phyloP scores from a whole-genome alignment of 2,113 vertebrate species.

The Sterna hirundo region DNA sequence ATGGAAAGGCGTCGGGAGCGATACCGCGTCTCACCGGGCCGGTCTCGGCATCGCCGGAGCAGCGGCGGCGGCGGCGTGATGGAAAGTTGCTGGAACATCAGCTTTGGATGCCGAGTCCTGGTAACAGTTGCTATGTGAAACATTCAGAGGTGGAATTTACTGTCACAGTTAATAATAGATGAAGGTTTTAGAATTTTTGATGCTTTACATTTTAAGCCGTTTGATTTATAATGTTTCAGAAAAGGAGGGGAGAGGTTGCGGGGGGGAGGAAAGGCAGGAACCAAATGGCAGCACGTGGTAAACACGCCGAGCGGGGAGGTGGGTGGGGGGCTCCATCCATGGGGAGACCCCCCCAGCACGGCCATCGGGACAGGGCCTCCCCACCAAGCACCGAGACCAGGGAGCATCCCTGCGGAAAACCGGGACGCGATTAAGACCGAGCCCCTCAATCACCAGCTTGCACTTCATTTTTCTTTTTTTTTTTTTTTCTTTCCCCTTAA shows the following conservation, averaged over 20 bases:
- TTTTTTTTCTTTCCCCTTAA: neutral
- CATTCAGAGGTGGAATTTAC: slow-evolving; percentile 80
- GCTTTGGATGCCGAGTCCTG: slow-evolving; percentile 67
- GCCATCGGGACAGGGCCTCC: neutral
- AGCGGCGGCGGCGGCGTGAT: rapidly evolving
- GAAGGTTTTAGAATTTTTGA: slow-evolving; percentile 83
- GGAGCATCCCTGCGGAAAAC: neutral
- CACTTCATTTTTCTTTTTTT: neutral
- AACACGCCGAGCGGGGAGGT: neutral
- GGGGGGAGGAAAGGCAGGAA: neutral
- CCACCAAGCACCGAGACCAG: neutral
- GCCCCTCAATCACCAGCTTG: neutral
- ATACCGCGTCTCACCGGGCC: neutral
- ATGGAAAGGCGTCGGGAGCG: neutral
- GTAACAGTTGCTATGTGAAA: slow-evolving; percentile 84
- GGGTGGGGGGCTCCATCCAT: neutral
- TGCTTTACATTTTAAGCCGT: slow-evolving; percentile 80
- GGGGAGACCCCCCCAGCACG: neutral
- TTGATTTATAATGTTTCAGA: slow-evolving; percentile 79
- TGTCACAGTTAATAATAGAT: slow-evolving; percentile 85
- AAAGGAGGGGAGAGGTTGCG: neutral
- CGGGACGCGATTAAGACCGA: rapidly evolving
- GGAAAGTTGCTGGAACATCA: slow-evolving; percentile 62
- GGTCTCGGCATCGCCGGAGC: neutral
- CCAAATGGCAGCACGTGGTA: neutral